phyloP scores from a whole-genome alignment of 2,888 invertebrate genomes.

The Drosophila nr. fundita region DNA sequence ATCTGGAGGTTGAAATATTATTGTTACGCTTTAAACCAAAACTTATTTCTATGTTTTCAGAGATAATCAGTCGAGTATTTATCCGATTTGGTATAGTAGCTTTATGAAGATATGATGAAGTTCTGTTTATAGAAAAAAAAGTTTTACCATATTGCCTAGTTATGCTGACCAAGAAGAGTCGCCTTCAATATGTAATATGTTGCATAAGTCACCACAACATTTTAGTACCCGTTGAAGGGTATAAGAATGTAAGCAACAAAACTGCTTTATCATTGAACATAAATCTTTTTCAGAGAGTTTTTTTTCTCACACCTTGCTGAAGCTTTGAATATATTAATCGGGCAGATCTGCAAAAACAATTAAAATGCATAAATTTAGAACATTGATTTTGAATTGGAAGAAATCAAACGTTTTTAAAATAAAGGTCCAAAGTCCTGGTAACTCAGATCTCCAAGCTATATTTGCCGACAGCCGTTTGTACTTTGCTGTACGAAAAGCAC shows the following conservation, averaged over 20 bases:
- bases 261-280: too few species aligned
- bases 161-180: background rate
- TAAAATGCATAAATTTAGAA: background rate
- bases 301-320: background rate
- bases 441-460: background rate
- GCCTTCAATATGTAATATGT: background rate
- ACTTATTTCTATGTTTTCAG: background rate
- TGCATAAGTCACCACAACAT: too few species aligned
- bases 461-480: background rate
- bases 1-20: background rate
- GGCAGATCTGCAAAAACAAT: background rate
- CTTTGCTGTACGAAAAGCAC: background rate
- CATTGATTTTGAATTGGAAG: background rate
- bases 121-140: background rate
- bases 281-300: background rate
- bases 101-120: background rate
- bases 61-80: background rate
- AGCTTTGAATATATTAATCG: background rate
- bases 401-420: background rate
- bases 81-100: background rate
- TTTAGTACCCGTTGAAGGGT: background rate
- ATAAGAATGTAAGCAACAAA: background rate
- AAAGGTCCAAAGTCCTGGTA: background rate
- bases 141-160: too few species aligned
- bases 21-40: background rate